Evolutionary conservation across 2,888 invertebrate genomes (phyloP), one percentile per base, ranked within the genome.

Genomic region (Ametastegia equiseti): DNA sequence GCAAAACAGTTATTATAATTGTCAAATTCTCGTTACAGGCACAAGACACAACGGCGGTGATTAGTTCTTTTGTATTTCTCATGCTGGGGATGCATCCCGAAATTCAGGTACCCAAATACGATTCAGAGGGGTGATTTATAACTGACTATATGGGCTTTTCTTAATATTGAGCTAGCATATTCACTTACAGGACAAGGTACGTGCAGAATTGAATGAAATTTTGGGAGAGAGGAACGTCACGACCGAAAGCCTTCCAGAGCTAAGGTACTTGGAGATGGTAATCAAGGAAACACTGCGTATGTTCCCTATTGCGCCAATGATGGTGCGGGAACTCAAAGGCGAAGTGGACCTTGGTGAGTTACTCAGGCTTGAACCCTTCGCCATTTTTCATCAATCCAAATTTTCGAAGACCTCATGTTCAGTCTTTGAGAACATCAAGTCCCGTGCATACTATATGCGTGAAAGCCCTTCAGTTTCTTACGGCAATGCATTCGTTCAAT

Each of bases 1-100:
- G n/a, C n/a, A n/a, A n/a, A n/a, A n/a, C n/a, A n/a, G n/a, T n/a
- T n/a, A n/a, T n/a, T n/a, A n/a, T n/a, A n/a, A n/a, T n/a, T n/a
- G n/a, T n/a, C n/a, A n/a, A n/a, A n/a, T 45, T 39, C 50, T 78
- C n/a, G n/a, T 71, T 80, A 47, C 65, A 84, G 84, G 80, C 83
- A 1, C 83, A 85, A 73, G 86, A 86, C 45, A 86, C 86, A 11
- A 83, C 84, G 36, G 82, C 82, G n/a, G 80, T 81, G 4, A 75
- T 84, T 19, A 82, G 83, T 47, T 80, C 82, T 27, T 84, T 85
- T 19, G 57, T 75, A 6, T 30, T 84, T 11, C 54, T 85, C 13
- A 82, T 85, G 83, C 27, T 86, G 36, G 85, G 83, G 1, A 84
- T 85, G 82, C 67, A 82, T 54, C 54, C 47, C 6, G 80, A 82